These are phyloP conservation scores for Choreutis nemorana DNA, from an alignment of 2,888 invertebrate genomes.

Conservation along the genomic window DNA sequence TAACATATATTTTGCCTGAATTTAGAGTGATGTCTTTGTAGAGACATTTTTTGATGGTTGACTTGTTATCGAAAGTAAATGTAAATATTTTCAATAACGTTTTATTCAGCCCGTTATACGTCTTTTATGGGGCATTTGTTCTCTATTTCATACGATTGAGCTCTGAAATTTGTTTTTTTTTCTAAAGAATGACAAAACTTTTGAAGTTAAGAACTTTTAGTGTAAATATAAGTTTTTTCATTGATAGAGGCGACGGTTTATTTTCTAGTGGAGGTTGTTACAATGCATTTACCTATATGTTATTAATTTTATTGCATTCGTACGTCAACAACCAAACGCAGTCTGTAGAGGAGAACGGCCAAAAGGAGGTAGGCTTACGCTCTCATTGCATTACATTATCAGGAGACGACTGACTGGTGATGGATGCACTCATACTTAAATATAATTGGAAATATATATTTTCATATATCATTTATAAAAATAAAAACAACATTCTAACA, in stretches of 20 bases:
- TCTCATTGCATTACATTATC: conserved; percentile 37
- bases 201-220: conserved; percentile 40
- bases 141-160: conserved; percentile 34
- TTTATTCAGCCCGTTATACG: conserved; percentile 49
- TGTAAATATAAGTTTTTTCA: conserved; percentile 39
- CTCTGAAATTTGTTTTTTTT: conserved; percentile 14
- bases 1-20: conserved; percentile 55
- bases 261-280: conserved; percentile 54
- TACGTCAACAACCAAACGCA: conserved; percentile 66
- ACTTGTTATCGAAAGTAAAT: conserved; percentile 53
- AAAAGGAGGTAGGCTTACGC: conserved; percentile 60
- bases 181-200: conserved; percentile 50
- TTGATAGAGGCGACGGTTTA: conserved; percentile 39
- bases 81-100: conserved; percentile 56
- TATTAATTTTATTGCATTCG: conserved; percentile 67
- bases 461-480: no score
- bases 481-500: no score
- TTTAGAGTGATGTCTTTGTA: conserved; percentile 61
- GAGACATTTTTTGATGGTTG: conserved; percentile 54
- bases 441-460: no score
- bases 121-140: conserved; percentile 54
- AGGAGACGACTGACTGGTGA: conserved; percentile 30
- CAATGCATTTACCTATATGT: conserved; percentile 64
- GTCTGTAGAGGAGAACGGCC: conserved; percentile 66
- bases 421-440: conserved; percentile 2